phyloP scores from a whole-genome alignment of 1,140 invertebrate species.

The Bombus superbus region DNA sequence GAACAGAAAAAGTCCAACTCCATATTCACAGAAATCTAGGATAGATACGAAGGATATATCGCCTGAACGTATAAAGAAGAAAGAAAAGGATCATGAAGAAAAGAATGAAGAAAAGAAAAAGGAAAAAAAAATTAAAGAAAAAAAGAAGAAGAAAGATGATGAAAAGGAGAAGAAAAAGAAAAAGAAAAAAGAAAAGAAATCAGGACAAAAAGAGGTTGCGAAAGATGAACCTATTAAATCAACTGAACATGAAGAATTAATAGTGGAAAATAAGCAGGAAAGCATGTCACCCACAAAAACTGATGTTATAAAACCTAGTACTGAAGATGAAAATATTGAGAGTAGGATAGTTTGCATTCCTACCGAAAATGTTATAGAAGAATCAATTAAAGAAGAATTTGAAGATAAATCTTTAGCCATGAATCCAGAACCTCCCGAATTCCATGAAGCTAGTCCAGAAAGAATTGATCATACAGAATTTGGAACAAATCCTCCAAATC shows the following conservation, averaged over 20 bases:
- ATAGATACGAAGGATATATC: constrained; percentile 74
- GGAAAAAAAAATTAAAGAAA: constrained; percentile 84
- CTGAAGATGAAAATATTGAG: constrained; percentile 58
- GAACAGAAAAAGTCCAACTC: constrained; percentile 74
- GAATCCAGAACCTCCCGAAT: constrained; percentile 79
- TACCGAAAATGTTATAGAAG: constrained; percentile 33
- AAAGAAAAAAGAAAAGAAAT: constrained; percentile 81
- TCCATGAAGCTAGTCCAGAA: constrained; percentile 57
- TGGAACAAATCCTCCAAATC: constrained; percentile 78
- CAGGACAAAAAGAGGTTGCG: constrained; percentile 77
- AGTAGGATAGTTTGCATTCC: constrained; percentile 59
- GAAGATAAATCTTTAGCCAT: constrained; percentile 78
- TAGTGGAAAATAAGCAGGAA: constrained; percentile 49
- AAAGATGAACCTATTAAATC: constrained; percentile 75
- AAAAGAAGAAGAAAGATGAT: constrained; percentile 81
- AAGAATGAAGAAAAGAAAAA: constrained; percentile 82
- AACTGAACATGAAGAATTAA: constrained; percentile 55
- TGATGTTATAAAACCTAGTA: constrained; percentile 42
- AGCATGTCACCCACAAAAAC: constrained; percentile 47
- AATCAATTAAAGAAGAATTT: constrained; percentile 71
- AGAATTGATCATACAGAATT: constrained; percentile 71
- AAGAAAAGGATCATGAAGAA: constrained; percentile 80
- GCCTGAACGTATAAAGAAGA: constrained; percentile 79
- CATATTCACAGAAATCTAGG: constrained; percentile 71
- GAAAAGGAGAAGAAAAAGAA: constrained; percentile 84